Conservation (phyloP, 1,140 invertebrate species). For the Bursaphelenchus mucronatus region DNA sequence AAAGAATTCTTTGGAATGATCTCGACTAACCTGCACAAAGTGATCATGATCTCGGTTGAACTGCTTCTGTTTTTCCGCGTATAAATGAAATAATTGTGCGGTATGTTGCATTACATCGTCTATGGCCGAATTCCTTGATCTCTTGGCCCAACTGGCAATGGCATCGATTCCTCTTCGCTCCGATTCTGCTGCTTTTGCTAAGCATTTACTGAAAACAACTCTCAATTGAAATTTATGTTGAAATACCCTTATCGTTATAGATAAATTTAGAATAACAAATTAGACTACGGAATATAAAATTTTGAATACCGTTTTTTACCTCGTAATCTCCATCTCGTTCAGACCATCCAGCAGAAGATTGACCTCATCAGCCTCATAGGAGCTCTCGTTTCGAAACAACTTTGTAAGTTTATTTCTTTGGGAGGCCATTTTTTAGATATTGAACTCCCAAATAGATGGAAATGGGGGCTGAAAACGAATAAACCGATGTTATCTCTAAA, state of each 20-base stretch:
- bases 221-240: not conserved
- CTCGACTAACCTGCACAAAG: constrained; percentile 34
- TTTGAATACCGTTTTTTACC: constrained; percentile 1
- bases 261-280: too few species aligned
- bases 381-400: constrained; percentile 6
- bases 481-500: too few species aligned
- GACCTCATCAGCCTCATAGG: constrained; percentile 21
- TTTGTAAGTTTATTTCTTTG: constrained; percentile 6
- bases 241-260: not conserved
- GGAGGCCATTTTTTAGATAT: too few species aligned
- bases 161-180: constrained; percentile 37
- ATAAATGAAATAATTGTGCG: constrained; percentile 35
- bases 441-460: too few species aligned
- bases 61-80: constrained; percentile 41
- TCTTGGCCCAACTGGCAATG: constrained; percentile 36
- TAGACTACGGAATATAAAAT: not conserved
- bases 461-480: too few species aligned
- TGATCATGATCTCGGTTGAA: constrained; percentile 45
- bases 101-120: constrained; percentile 45
- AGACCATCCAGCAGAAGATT: constrained; percentile 16
- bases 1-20: not conserved
- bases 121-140: constrained; percentile 43
- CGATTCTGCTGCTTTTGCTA: constrained; percentile 35
- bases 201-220: constrained; percentile 33
- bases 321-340: constrained; percentile 17